Conservation (phyloP, 2,888 invertebrate genomes). For the Polydesmus complanatus region DNA sequence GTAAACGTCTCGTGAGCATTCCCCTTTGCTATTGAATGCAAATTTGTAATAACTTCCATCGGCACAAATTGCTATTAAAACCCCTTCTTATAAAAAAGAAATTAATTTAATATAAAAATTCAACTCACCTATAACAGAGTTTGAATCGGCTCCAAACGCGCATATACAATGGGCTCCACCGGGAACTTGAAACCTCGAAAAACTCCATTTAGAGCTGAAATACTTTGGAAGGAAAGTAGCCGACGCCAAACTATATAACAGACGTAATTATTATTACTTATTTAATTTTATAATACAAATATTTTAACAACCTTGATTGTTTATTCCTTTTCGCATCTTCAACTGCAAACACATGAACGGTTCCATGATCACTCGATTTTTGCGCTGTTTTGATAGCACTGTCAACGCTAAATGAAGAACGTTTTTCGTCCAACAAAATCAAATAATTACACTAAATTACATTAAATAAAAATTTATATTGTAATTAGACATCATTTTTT, state of each 20-base stretch:
- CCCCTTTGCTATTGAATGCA: conserved; percentile 86
- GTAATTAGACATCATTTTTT: no score
- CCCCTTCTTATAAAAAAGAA: conserved; percentile 5
- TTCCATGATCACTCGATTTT: conserved; percentile 94
- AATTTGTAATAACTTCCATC: conserved; percentile 97
- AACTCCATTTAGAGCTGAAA: conserved; percentile 96
- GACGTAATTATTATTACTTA: neutral
- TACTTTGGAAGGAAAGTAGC: conserved; percentile 92
- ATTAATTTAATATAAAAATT: conserved; percentile 4
- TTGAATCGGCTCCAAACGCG: conserved; percentile 81
- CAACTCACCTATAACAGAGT: conserved; percentile 75
- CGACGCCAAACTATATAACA: conserved; percentile 49
- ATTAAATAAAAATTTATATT: no score
- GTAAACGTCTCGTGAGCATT: conserved; percentile 81
- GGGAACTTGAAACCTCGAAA: conserved; percentile 91
- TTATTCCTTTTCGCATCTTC: conserved; percentile 73
- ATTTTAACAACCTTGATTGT: conserved; percentile 60
- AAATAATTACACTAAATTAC: no score
- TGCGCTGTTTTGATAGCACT: no score
- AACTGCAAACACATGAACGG: conserved; percentile 89
- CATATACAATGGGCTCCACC: conserved; percentile 91
- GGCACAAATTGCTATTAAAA: conserved; percentile 73
- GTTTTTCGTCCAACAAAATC: no score
- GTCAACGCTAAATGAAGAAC: no score
- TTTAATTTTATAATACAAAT: conserved; percentile 5